phyloP scores from a whole-genome alignment of 2,797 vertebrate genomes.

The Pelochelys cantorii region DNA sequence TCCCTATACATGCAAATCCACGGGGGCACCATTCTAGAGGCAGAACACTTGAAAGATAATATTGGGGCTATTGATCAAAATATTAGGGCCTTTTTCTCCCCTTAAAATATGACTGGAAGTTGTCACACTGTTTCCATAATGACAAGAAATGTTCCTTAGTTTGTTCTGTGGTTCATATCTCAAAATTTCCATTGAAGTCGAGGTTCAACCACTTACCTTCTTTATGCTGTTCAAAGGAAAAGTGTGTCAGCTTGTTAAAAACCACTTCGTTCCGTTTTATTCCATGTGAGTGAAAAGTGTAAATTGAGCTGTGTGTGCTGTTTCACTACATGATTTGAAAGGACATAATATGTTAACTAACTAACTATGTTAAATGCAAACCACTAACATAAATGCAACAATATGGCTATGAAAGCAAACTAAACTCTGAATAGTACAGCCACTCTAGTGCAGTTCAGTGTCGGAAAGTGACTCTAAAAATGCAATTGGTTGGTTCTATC shows the following conservation, averaged over 20 bases:
- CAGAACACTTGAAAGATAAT: not conserved
- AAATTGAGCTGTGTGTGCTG: not conserved
- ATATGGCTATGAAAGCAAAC: not conserved
- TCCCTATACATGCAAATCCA: not conserved
- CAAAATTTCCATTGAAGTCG: conserved; percentile 54
- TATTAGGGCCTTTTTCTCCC: not conserved
- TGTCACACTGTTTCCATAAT: not conserved
- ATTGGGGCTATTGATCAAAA: not conserved
- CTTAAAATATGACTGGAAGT: conserved; percentile 10
- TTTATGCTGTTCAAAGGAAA: not conserved
- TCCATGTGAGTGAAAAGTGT: not conserved
- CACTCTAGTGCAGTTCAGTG: not conserved
- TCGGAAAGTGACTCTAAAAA: not conserved
- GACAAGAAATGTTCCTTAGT: conserved; percentile 45
- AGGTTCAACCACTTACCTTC: conserved; percentile 30
- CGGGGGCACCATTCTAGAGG: not conserved
- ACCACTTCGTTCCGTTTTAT: not conserved
- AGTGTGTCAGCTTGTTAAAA: not conserved
- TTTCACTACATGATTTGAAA: not conserved
- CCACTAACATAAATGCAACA: not conserved
- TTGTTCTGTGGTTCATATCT: conserved; percentile 43
- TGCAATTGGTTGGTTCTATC: not conserved
- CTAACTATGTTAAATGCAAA: not conserved
- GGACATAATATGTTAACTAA: not conserved
- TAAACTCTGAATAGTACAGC: not conserved